Percentiles rank a stretch among this genome's conserved stretches.
Evolutionary conservation across 2,797 vertebrate genomes (phyloP).

Genomic region (Delichon dasypus): DNA sequence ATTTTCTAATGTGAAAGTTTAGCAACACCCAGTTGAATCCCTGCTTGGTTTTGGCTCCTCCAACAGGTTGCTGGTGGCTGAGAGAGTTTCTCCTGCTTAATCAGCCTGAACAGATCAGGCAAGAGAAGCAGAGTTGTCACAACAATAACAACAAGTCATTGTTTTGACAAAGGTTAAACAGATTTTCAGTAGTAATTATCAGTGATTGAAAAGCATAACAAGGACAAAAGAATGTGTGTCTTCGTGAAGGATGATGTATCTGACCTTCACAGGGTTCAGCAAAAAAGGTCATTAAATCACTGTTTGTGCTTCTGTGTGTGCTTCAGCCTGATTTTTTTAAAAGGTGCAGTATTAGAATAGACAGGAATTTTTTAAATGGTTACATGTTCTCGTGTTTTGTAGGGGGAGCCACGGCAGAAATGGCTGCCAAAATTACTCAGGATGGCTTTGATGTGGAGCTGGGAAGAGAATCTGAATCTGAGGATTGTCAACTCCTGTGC

Average conservation of each 20-base stretch:
- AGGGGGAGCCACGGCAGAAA: neutral
- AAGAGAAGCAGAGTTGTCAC: neutral
- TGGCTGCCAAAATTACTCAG: neutral
- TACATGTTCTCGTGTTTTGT: neutral
- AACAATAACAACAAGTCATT: neutral
- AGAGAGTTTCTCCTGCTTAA: neutral
- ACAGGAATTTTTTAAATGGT: rapidly evolving
- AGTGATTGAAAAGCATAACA: neutral
- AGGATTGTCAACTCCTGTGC: neutral
- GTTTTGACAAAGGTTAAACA: neutral
- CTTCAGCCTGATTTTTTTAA: neutral
- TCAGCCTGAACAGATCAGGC: neutral
- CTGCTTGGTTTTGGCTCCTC: neutral
- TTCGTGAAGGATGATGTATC: neutral
- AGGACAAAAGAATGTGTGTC: neutral
- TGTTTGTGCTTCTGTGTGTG: neutral
- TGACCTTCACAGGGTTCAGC: neutral
- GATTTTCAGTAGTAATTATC: neutral
- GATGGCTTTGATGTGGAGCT: neutral
- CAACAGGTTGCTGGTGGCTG: neutral
- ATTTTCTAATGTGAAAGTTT: neutral
- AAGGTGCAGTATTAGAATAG: neutral
- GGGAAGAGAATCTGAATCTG: neutral
- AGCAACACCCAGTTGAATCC: neutral
- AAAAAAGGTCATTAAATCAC: neutral